These are phyloP conservation scores for Protosalanx chinensis DNA, from an alignment of 2,797 vertebrate genomes.

Conservation along the genomic window DNA sequence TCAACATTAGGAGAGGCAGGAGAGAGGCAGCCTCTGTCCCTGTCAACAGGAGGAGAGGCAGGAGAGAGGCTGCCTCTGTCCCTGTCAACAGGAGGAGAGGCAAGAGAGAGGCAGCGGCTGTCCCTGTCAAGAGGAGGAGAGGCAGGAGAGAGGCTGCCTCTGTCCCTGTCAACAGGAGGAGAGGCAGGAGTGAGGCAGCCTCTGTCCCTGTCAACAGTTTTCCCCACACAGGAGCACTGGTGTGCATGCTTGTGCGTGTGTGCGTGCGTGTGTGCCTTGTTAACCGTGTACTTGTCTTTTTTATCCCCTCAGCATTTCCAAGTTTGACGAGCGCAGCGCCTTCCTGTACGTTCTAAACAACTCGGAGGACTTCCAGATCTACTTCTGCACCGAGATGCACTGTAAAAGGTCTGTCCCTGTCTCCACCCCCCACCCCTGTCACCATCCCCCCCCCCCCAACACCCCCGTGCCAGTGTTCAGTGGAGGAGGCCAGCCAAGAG, in stretches of 20 bases:
- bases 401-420: slow-evolving; percentile 84
- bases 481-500: slow-evolving; percentile 22
- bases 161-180: not conserved
- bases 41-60: not conserved
- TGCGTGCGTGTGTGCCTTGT: not conserved
- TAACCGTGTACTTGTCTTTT: slow-evolving; percentile 3
- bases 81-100: no score
- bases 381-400: slow-evolving; percentile 97
- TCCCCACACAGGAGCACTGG: not conserved
- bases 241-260: slow-evolving; percentile 9
- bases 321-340: slow-evolving; percentile 95
- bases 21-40: not conserved
- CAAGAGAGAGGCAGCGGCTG: no score
- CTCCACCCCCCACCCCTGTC: not conserved
- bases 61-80: no score
- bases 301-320: slow-evolving; percentile 84
- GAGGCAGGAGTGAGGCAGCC: no score
- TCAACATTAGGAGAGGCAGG: not conserved
- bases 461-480: not conserved
- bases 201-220: not conserved
- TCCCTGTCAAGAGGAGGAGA: not conserved
- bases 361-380: slow-evolving; percentile 97
- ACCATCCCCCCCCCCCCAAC: not conserved
- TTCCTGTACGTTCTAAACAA: slow-evolving; percentile 98
- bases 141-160: not conserved